Base-by-base conservation (phyloP, 1,140 invertebrate genomes). In the Antheraea mylitta region DNA sequence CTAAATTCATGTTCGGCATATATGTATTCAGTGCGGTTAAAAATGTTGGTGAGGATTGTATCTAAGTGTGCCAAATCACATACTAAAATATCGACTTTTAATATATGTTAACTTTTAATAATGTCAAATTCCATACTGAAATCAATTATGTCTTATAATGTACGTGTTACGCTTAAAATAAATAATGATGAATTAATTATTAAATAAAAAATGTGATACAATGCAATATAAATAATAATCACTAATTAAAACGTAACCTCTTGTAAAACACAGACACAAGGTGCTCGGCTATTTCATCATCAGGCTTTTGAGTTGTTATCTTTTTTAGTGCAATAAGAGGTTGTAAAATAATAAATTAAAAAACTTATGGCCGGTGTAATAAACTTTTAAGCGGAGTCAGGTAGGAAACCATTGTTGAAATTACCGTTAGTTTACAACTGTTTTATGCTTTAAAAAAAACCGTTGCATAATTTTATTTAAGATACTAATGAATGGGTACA, bases 341-440 rank as follows among this genome's bases (percentile, higher is more conserved):
- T 53, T 53, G 45, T 53, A 53, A 53, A 53, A 53, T 53, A 53
- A 53, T 53, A 53, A 53, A 53, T 53, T 53, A 53, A 53, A 53
- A 53, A 53, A 16, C 45, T 53, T 53, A 53, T 13, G 45, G 11
- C 45, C 45, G 16, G 10, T 16, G 45, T 64, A 73, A 70, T 73
- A 72, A 72, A 74, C 68, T 73, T 72, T 69, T 77, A 68, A 73
- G 68, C 65, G 48, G 16, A 42, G 71, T 64, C 86, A 89, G 86
- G 86, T 87, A 87, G 59, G 69, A 74, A 76, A 73, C 73, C 75
- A 80, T 86, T 87, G 75, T 88, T 78, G 68, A 67, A 71, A 62
- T 38, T 66, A 68, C 66, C 59, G 78, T 82, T 82, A 68, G 83
- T 60, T 74, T 80, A 68, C 66, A 78, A 87, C 77, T 79, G 83